Evolutionary conservation across 2,797 vertebrate species (phyloP).

Genomic region (Darevskia nairensis): DNA sequence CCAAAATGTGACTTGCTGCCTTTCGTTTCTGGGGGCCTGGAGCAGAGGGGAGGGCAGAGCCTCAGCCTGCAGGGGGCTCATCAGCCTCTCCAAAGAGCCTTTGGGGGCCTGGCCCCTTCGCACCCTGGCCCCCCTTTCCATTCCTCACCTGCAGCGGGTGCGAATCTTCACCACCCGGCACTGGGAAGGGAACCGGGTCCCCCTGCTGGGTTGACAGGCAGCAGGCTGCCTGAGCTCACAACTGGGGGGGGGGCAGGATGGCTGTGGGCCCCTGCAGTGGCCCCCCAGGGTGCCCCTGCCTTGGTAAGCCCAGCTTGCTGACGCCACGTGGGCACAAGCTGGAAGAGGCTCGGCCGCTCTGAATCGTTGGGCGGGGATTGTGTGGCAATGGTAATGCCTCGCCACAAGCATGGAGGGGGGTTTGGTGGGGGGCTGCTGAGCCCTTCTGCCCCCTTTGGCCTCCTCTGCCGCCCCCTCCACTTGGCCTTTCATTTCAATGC

Average conservation of each 20-base stretch:
- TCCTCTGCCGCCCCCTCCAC: rapidly evolving
- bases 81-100: not conserved
- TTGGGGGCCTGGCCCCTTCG: not conserved
- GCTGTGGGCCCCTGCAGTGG: not conserved
- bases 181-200: not conserved
- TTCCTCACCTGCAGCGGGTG: not conserved
- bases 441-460: not conserved
- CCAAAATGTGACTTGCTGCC: not conserved
- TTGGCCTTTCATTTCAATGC: not conserved
- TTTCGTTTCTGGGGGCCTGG: no score
- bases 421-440: not conserved
- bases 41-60: no score
- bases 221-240: not conserved
- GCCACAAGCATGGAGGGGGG: not conserved
- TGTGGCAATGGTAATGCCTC: no score
- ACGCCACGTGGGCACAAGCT: not conserved
- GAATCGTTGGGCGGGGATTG: no score
- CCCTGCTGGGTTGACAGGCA: not conserved
- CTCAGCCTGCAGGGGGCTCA: not conserved
- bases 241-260: not conserved
- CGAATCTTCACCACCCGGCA: not conserved
- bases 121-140: not conserved
- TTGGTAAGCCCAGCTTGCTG: not conserved
- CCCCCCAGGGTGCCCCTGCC: not conserved
- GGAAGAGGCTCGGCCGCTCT: not conserved